Evolutionary conservation across 2,797 vertebrate genomes (phyloP).

Genomic region (Ctenochaetus hawaiiensis): DNA sequence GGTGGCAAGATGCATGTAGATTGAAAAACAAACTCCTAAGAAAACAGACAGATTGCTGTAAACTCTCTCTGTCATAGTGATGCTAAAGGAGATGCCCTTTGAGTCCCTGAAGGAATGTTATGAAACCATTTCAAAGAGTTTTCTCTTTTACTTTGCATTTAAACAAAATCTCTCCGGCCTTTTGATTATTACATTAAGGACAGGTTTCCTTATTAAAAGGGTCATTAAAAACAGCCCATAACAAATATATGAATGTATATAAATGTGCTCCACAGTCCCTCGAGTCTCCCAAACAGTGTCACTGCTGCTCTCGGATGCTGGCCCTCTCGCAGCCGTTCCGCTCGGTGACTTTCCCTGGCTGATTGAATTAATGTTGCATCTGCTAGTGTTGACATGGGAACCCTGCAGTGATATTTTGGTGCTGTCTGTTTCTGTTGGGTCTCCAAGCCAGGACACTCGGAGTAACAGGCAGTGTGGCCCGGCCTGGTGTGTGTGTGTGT

Average conservation of each 20-base stretch:
- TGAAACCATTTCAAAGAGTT: neutral
- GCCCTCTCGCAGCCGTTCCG: constrained; percentile 58
- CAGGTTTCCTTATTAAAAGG: neutral
- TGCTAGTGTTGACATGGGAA: constrained; percentile 79
- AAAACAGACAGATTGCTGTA: neutral
- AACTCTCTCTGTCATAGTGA: neutral
- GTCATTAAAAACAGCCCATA: neutral
- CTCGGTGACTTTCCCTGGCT: constrained; percentile 70
- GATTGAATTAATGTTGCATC: constrained; percentile 81
- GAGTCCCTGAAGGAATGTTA: neutral
- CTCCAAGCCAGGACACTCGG: constrained; percentile 62
- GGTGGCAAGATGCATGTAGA: neutral
- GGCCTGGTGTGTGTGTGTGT: constrained; percentile 39
- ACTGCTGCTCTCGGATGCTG: constrained; percentile 35
- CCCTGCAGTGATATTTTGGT: constrained; percentile 78
- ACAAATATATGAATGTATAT: neutral
- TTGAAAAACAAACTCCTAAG: constrained; percentile 18
- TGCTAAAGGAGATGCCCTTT: neutral
- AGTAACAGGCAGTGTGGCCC: constrained; percentile 57
- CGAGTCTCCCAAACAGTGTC: constrained; percentile 20
- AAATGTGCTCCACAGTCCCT: neutral
- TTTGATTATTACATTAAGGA: constrained; percentile 10
- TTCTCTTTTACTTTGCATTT: constrained; percentile 15
- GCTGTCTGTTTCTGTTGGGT: constrained; percentile 74
- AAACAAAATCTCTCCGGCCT: constrained; percentile 2